Conservation (phyloP, 2,113 vertebrate genomes). For the Pyxicephalus adspersus region DNA sequence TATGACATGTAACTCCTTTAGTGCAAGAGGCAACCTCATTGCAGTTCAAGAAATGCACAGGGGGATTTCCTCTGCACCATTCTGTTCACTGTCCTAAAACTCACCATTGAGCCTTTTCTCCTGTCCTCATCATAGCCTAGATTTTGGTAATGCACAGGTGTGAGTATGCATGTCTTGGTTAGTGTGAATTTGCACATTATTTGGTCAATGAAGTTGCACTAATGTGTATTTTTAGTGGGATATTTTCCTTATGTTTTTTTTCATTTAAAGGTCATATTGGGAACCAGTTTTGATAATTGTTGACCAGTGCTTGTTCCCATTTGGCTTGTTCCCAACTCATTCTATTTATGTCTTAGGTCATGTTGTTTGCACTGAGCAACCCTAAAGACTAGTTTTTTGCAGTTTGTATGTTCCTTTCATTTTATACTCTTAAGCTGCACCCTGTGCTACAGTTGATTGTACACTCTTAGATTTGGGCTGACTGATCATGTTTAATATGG, state of each 20-base stretch:
- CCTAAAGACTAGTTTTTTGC: neutral
- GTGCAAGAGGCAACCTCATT: neutral
- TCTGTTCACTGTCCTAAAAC: slow-evolving; percentile 46
- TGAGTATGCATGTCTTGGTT: slow-evolving; percentile 37
- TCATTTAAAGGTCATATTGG: slow-evolving; percentile 26
- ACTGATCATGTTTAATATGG: neutral
- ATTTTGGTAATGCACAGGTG: slow-evolving; percentile 36
- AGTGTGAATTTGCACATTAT: slow-evolving; percentile 49
- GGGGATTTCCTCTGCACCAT: slow-evolving; percentile 4
- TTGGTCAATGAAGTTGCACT: slow-evolving; percentile 37
- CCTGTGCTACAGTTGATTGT: slow-evolving; percentile 24
- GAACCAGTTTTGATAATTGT: neutral
- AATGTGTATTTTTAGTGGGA: slow-evolving; percentile 21
- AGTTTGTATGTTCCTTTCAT: neutral
- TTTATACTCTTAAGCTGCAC: slow-evolving; percentile 17
- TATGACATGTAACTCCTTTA: slow-evolving; percentile 17
- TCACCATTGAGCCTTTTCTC: slow-evolving; percentile 26
- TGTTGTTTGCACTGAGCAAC: slow-evolving; percentile 9
- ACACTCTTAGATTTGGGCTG: neutral
- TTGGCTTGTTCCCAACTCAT: neutral
- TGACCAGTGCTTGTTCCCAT: slow-evolving; percentile 1
- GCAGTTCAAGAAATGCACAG: neutral
- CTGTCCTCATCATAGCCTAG: slow-evolving; percentile 33
- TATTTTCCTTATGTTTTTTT: neutral
- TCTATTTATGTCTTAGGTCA: neutral